Base-by-base conservation (phyloP, 2,888 invertebrate genomes). In the Amphiduros pacificus region DNA sequence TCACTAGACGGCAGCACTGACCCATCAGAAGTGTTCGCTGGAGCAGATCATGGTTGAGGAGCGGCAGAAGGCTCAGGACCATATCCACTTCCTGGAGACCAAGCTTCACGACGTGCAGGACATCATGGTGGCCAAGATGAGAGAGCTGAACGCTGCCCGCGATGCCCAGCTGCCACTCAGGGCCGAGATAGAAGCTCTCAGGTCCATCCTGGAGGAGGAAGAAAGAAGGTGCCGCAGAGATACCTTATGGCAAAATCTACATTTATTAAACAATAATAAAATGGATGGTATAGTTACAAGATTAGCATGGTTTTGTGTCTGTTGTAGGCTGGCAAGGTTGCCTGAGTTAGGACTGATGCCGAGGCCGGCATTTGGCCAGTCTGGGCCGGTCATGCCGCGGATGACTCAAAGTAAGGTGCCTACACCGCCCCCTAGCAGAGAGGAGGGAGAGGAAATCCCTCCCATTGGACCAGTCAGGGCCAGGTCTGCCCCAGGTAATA, bases 211-310 rank as follows among this genome's bases (percentile, higher is more conserved):
- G 29, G 78, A 77, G 36, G 79, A 79, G 50, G 80, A 80, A 58
- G 80, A 81, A 58, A 71, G 64, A 53, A 74, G 78, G 80, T 79
- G n/a, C n/a, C n/a, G n/a, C n/a, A n/a, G n/a, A n/a, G n/a, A n/a
- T n/a, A n/a, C n/a, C n/a, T n/a, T n/a, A n/a, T n/a, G n/a, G n/a
- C n/a, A n/a, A n/a, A n/a, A n/a, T n/a, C n/a, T n/a, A n/a, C n/a
- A n/a, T n/a, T n/a, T n/a, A n/a, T n/a, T n/a, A n/a, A n/a, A n/a
- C n/a, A n/a, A n/a, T n/a, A n/a, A n/a, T n/a, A n/a, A n/a, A n/a
- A n/a, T n/a, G n/a, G n/a, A n/a, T n/a, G n/a, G n/a, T n/a, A n/a
- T n/a, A n/a, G n/a, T n/a, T n/a, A n/a, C n/a, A n/a, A n/a, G n/a
- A n/a, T n/a, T n/a, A n/a, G n/a, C n/a, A n/a, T n/a, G n/a, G n/a